phyloP scores from a whole-genome alignment of 2,797 vertebrate genomes.

The Falco novaeseelandiae region DNA sequence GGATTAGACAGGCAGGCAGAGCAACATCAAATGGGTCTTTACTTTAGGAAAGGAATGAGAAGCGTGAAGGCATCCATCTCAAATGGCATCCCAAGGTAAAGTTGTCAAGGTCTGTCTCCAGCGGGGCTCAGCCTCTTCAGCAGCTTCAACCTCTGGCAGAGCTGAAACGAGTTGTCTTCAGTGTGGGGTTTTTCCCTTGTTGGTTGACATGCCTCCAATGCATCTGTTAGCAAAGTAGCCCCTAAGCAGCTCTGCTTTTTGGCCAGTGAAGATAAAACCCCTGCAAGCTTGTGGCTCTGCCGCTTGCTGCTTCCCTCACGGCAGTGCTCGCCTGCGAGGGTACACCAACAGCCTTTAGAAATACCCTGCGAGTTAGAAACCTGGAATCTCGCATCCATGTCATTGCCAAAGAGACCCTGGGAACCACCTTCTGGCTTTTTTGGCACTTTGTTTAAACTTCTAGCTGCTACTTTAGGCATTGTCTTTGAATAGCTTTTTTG shows the following conservation, averaged over 20 bases:
- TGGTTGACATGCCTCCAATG: rapidly evolving
- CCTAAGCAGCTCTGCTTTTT: not conserved
- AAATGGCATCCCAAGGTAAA: rapidly evolving
- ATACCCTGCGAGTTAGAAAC: rapidly evolving
- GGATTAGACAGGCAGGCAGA: not conserved
- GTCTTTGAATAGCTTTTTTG: constrained; percentile 68
- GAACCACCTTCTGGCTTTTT: constrained; percentile 12
- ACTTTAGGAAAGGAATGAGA: not conserved
- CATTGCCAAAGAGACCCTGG: not conserved
- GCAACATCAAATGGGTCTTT: rapidly evolving
- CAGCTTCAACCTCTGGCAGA: not conserved
- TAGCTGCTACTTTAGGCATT: constrained; percentile 47
- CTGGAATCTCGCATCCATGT: not conserved
- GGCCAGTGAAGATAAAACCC: not conserved
- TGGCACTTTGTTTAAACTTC: constrained; percentile 47
- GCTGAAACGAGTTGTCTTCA: not conserved
- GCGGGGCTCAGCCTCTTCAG: not conserved
- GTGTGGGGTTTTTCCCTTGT: rapidly evolving
- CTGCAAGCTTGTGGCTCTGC: not conserved
- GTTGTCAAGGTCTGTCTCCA: not conserved
- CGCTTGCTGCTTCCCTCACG: not conserved
- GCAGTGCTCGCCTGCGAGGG: not conserved
- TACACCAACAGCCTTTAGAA: not conserved
- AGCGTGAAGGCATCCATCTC: not conserved
- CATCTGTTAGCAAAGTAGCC: too few species aligned